Conservation (phyloP, 2,888 invertebrate genomes). For the Acronicta leporina region DNA sequence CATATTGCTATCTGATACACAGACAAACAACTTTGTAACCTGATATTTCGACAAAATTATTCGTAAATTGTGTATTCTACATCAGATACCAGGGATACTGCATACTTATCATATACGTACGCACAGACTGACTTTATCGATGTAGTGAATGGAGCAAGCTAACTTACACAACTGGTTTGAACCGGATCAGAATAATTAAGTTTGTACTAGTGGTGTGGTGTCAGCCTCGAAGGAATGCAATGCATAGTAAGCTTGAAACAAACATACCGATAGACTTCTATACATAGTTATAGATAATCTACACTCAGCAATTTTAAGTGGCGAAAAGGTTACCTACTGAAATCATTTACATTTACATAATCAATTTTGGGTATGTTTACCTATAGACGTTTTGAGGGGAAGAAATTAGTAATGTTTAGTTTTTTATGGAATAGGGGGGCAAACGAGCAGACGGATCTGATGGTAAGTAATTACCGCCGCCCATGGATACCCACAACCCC, state of each 20-base stretch:
- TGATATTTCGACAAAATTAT: slow-evolving; percentile 19
- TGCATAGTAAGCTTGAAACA: slow-evolving; percentile 30
- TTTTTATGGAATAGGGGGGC: too few relatives aligned
- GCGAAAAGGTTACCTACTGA: too few relatives aligned
- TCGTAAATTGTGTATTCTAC: slow-evolving; percentile 10
- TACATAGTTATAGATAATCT: too few relatives aligned
- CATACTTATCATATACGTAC: slow-evolving; percentile 6
- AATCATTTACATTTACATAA: too few relatives aligned
- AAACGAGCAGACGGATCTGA: too few relatives aligned
- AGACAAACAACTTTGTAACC: slow-evolving; percentile 7
- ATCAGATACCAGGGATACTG: slow-evolving; percentile 9
- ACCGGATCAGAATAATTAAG: slow-evolving; percentile 44
- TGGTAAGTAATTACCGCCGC: too few relatives aligned
- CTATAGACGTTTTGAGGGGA: neutral
- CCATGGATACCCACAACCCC: too few relatives aligned
- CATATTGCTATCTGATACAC: slow-evolving; percentile 8
- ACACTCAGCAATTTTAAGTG: too few relatives aligned
- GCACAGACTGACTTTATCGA: slow-evolving; percentile 11
- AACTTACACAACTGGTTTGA: slow-evolving; percentile 41
- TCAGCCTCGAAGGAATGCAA: slow-evolving; percentile 30
- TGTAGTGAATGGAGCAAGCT: slow-evolving; percentile 10
- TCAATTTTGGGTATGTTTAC: too few relatives aligned
- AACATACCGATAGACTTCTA: neutral
- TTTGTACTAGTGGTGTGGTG: slow-evolving; percentile 26
- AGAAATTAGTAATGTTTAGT: slow-evolving; percentile 12